These are phyloP conservation scores for Eidolon dupreanum DNA, from an alignment of 2,797 vertebrate species.

Conservation along the genomic window DNA sequence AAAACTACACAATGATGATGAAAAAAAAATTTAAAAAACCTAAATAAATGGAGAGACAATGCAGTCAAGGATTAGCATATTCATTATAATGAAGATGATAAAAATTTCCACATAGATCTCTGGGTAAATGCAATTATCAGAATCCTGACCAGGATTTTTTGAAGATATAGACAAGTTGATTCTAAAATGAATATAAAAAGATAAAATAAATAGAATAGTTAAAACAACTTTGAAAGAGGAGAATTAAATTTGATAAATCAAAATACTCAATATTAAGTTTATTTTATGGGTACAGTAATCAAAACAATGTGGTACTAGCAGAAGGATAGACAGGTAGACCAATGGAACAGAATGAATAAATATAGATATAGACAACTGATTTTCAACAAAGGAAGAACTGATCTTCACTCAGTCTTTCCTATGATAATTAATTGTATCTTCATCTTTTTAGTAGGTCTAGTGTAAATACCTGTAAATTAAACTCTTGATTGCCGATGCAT, in stretches of 20 bases:
- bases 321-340: background rate
- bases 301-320: background rate
- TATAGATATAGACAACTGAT: background rate
- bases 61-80: background rate
- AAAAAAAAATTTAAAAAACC: background rate
- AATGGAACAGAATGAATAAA: background rate
- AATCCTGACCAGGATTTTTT: background rate
- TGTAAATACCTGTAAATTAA: background rate
- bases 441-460: background rate
- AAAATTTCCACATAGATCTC: background rate
- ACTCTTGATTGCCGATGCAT: background rate
- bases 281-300: background rate
- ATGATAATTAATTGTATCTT: background rate
- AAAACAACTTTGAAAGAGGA: background rate
- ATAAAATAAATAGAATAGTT: background rate
- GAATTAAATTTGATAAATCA: background rate
- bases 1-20: background rate
- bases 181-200: constrained; percentile 1
- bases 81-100: background rate
- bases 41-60: background rate
- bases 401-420: background rate
- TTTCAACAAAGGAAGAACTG: background rate
- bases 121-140: background rate
- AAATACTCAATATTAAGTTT: background rate
- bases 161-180: background rate